Base-by-base conservation (phyloP, 1,140 invertebrate species). In the Brachionus plicatilis region DNA sequence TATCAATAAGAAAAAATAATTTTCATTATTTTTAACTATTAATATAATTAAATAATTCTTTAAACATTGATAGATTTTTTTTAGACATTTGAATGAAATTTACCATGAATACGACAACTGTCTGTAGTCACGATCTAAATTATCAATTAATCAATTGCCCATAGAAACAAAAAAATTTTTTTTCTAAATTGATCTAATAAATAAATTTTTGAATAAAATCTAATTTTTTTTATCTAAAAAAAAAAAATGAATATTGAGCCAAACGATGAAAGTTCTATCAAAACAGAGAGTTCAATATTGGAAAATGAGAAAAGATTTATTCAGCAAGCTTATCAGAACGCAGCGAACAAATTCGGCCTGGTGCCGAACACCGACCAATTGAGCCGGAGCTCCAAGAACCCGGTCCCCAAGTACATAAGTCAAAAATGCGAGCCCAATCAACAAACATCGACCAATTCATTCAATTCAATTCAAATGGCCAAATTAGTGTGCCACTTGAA, bases 401-500 rank as follows among this genome's bases (percentile, higher is more conserved):
- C 68, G 1, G 24, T 43, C 2, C 11, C 37, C 3, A 72, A 72
- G 41, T 72, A 72, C 9, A 72, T 43, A 7, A 41, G 20, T 17
- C 41, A 72, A 72, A 72, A 72, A 41, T 72, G 33, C 14, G 17
- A 41, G 0, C 33, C 33, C 17, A 20, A 72, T 41, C 8, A 43
- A 3, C 11, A 43, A 41, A 11, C 12, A 41, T 43, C 11, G 17
- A 72, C 6, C 1, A 43, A 72, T 43, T 47, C 68, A 45, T 33
- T 41, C 33, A 68, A 33, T 33, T 68, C 66, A 33, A 33, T 41
- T 1, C 66, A 68, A 68, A 33, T 41, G 9, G 66, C 66, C 12
- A 68, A 68, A 12, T 68, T 68, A 33, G 66, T 68, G 14, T 72
- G 68, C 17, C 68, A 72, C 37, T 72, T 72, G 9, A 72, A 72